These are phyloP conservation scores for Spatulosminthurus flaviceps DNA, from an alignment of 2,888 invertebrate genomes.

Conservation along the genomic window DNA sequence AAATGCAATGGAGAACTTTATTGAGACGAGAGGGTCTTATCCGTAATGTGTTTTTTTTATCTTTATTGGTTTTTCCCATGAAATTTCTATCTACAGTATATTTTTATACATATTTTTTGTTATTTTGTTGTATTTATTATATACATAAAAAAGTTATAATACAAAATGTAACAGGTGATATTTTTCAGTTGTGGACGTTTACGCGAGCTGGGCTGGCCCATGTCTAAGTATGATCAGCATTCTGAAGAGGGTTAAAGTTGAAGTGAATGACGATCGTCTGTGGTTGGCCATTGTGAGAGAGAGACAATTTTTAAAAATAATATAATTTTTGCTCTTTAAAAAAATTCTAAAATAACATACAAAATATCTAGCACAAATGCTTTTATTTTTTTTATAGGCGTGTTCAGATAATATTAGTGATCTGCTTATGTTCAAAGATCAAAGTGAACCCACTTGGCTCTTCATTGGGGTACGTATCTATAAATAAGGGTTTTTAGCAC, in stretches of 20 bases:
- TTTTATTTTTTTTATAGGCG: conserved; percentile 37
- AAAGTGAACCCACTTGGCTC: conserved; percentile 61
- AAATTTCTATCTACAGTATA: not conserved
- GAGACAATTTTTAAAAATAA: not conserved
- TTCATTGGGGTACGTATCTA: conserved; percentile 58
- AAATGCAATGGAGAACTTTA: conserved; percentile 59
- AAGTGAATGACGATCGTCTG: conserved; percentile 59
- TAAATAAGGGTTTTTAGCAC: no score
- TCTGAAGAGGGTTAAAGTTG: conserved; percentile 59
- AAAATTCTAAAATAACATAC: not conserved
- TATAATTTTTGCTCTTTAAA: not conserved
- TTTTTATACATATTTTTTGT: not conserved
- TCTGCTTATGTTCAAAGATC: conserved; percentile 58
- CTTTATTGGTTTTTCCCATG: not conserved
- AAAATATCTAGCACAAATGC: no score
- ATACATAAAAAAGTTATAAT: not conserved
- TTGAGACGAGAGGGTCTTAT: conserved; percentile 60
- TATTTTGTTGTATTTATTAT: not conserved
- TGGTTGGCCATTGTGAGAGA: conserved; percentile 48
- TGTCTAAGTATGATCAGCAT: conserved; percentile 58
- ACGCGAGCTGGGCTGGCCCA: conserved; percentile 60
- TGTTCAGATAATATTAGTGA: conserved; percentile 58
- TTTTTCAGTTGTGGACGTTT: conserved; percentile 60
- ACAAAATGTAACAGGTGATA: not conserved
- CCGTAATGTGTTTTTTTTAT: no score